Percentiles rank a stretch among this genome's conserved stretches.
These are phyloP conservation scores for Orthonychiurus folsomi DNA, from an alignment of 2,888 invertebrate species.

Conservation along the genomic window DNA sequence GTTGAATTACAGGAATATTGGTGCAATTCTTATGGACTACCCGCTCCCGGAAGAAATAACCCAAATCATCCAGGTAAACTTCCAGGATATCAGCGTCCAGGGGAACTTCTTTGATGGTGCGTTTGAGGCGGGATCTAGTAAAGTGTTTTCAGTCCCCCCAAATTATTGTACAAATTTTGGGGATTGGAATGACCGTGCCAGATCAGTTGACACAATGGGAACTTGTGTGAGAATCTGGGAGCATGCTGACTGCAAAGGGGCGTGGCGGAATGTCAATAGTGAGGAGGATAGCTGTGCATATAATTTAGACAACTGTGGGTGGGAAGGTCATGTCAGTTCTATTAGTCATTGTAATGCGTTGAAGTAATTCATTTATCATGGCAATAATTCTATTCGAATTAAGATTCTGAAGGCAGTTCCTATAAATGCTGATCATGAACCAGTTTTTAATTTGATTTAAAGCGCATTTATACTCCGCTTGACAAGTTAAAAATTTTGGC, in stretches of 20 bases:
- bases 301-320: not conserved
- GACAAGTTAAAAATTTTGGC: too few relatives aligned
- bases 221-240: not conserved
- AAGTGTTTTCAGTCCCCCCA: constrained; percentile 4
- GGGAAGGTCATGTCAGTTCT: constrained; percentile 4
- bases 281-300: not conserved
- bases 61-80: constrained; percentile 1
- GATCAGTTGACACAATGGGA: constrained; percentile 2
- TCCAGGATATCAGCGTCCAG: not conserved
- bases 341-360: constrained; percentile 7
- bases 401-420: too few relatives aligned
- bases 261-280: not conserved
- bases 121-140: not conserved
- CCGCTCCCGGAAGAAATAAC: not conserved
- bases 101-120: not conserved
- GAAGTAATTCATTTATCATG: too few relatives aligned
- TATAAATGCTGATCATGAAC: too few relatives aligned
- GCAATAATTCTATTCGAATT: too few relatives aligned
- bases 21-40: not conserved
- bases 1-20: not conserved
- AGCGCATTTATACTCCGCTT: too few relatives aligned
- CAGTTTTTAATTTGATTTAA: too few relatives aligned
- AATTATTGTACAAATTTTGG: constrained; percentile 7
- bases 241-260: not conserved
- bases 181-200: constrained; percentile 8